phyloP scores from a whole-genome alignment of 1,140 invertebrate species.

The Drosophila bocki region DNA sequence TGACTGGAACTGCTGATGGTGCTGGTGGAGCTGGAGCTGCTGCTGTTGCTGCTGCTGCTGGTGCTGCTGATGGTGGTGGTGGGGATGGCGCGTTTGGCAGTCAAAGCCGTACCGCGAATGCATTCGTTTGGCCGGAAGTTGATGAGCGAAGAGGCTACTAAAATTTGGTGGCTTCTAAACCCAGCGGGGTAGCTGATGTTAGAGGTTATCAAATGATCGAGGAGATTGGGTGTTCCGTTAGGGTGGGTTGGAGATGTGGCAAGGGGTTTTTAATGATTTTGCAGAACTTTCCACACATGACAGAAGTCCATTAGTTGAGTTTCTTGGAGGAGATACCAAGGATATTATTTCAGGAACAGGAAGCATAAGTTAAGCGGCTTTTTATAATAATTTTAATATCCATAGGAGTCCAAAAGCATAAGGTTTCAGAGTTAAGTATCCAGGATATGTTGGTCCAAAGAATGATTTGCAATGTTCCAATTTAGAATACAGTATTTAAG shows the following conservation, averaged over 20 bases:
- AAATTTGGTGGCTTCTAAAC: conserved; percentile 1
- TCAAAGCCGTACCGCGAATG: conserved; percentile 83
- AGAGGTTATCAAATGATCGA: not conserved
- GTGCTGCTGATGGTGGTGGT: conserved; percentile 48
- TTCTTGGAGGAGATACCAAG: not conserved
- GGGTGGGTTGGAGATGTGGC: not conserved
- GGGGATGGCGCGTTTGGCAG: conserved; percentile 75
- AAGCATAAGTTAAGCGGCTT: too few species aligned
- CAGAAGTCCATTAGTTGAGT: not conserved
- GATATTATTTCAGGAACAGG: not conserved
- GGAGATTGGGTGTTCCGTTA: too few species aligned
- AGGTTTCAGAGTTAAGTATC: too few species aligned
- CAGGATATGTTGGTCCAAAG: too few species aligned
- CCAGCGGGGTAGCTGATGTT: not conserved
- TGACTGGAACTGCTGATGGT: conserved; percentile 49
- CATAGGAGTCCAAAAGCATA: not conserved
- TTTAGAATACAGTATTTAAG: not conserved
- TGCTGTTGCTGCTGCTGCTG: conserved; percentile 52
- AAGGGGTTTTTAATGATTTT: not conserved
- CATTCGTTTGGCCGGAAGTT: conserved; percentile 74
- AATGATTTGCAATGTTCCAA: not conserved
- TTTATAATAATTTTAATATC: not conserved
- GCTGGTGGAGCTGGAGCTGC: conserved; percentile 36
- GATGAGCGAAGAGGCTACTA: conserved; percentile 12
- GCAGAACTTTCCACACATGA: not conserved